phyloP scores from a whole-genome alignment of 1,140 invertebrate species.

The Fopius arisanus region DNA sequence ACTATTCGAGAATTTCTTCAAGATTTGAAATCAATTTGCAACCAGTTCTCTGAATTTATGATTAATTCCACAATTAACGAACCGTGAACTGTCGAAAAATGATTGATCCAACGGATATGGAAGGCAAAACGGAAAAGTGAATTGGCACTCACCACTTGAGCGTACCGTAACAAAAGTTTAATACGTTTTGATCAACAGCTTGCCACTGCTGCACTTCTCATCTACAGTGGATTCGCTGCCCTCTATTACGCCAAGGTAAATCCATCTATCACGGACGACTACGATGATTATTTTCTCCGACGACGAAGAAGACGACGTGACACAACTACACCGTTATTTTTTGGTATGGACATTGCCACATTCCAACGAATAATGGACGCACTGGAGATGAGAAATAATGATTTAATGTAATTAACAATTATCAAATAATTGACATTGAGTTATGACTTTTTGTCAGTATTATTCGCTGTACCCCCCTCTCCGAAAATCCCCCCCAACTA shows the following conservation, averaged over 20 bases:
- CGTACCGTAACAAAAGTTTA: slow-evolving; percentile 29
- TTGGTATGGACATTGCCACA: slow-evolving; percentile 46
- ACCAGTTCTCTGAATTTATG: too few species aligned
- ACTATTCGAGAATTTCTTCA: too few species aligned
- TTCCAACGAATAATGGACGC: slow-evolving; percentile 63
- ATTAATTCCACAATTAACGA: too few species aligned
- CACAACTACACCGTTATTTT: slow-evolving; percentile 36
- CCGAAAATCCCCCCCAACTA: not conserved
- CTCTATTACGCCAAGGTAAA: slow-evolving; percentile 88
- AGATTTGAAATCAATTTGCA: too few species aligned
- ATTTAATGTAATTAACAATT: not conserved
- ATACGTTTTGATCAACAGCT: slow-evolving; percentile 65
- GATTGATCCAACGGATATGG: not conserved
- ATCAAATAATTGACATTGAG: slow-evolving; percentile 9
- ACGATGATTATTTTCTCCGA: slow-evolving; percentile 70
- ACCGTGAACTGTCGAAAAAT: not conserved
- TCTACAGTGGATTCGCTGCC: slow-evolving; percentile 83
- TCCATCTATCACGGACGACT: slow-evolving; percentile 75
- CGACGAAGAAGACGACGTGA: slow-evolving; percentile 44
- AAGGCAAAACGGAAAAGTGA: not conserved
- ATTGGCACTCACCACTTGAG: slow-evolving; percentile 6
- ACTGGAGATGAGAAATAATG: not conserved
- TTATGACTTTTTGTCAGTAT: not conserved
- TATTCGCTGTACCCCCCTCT: not conserved
- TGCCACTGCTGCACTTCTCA: slow-evolving; percentile 76